Conservation (phyloP, 2,113 vertebrate genomes). For the Pimephales promelas region DNA sequence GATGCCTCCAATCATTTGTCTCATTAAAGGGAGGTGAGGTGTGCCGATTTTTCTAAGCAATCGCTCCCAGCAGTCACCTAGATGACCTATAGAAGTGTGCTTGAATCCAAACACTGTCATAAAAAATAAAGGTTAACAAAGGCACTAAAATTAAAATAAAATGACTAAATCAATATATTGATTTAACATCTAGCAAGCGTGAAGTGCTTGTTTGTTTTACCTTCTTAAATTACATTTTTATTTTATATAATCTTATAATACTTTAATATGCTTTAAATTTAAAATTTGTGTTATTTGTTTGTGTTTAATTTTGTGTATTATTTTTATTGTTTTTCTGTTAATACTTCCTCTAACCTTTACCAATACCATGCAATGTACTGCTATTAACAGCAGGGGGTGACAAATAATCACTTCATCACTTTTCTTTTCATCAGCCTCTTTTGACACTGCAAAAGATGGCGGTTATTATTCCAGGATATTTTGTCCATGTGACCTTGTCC, state of each 20-base stretch:
- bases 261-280: not conserved
- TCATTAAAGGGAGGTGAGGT: not conserved
- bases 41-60: not conserved
- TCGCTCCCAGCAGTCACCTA: not conserved
- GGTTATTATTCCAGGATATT: not conserved
- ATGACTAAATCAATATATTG: too few species aligned
- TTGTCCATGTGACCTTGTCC: not conserved
- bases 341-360: not conserved
- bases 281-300: too few species aligned
- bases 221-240: too few species aligned
- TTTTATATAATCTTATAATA: not conserved
- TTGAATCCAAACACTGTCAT: not conserved
- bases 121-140: too few species aligned
- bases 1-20: not conserved
- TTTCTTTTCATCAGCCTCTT: not conserved
- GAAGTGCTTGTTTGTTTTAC: too few species aligned
- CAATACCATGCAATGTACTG: not conserved
- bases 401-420: not conserved
- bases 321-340: not conserved
- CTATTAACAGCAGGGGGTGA: conserved; percentile 46
- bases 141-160: too few species aligned
- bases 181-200: too few species aligned
- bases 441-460: not conserved
- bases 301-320: not conserved
- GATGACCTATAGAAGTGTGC: not conserved